Conservation (phyloP, 2,888 invertebrate species). For the Therioaphis trifolii region DNA sequence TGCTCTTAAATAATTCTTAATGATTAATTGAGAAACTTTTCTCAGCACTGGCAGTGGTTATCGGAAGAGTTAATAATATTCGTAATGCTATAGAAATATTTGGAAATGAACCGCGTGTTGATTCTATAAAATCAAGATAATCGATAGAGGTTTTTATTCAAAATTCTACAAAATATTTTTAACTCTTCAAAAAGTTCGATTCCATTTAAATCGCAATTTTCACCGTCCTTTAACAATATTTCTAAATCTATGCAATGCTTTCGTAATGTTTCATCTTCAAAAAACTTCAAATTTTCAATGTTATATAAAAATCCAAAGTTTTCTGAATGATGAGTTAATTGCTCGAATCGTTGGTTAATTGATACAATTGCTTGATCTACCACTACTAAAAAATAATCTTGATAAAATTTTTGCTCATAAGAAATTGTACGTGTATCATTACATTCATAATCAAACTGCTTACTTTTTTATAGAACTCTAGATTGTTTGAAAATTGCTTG, state of each 20-base stretch:
- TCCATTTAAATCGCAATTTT: neutral
- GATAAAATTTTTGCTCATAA: constrained; percentile 37
- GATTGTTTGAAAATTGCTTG: too few species aligned
- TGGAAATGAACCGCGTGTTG: constrained; percentile 15
- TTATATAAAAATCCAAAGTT: constrained; percentile 34
- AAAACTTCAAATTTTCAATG: neutral
- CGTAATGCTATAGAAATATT: too few species aligned
- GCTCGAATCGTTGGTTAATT: constrained; percentile 29
- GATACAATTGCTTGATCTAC: constrained; percentile 42
- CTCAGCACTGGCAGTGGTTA: neutral
- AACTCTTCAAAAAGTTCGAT: neutral
- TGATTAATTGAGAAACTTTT: too few species aligned
- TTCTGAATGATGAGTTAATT: constrained; percentile 40
- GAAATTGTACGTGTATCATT: neutral
- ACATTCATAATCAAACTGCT: too few species aligned
- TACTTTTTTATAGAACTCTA: too few species aligned
- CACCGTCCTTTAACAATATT: neutral
- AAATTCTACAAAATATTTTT: constrained; percentile 13
- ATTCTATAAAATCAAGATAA: constrained; percentile 15
- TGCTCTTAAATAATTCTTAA: too few species aligned
- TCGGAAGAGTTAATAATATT: constrained; percentile 12
- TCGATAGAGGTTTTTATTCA: neutral
- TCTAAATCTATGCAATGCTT: neutral
- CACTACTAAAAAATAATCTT: constrained; percentile 27
- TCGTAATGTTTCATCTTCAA: neutral